Base-by-base conservation (phyloP, 2,797 vertebrate genomes). In the Hyperoplus lanceolatus region DNA sequence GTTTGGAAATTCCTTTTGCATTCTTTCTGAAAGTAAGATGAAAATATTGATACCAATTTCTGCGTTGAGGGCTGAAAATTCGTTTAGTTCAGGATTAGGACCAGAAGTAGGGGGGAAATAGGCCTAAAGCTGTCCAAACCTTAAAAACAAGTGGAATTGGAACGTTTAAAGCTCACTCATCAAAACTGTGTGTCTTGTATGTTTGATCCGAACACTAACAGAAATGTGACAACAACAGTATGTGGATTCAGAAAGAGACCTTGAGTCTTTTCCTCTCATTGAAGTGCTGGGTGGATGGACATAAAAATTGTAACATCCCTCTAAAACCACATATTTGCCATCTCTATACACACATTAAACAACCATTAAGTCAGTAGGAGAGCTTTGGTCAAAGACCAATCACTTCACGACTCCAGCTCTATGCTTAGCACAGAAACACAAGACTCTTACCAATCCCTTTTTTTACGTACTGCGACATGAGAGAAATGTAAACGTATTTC, bases 21-120 rank as follows among this genome's bases (percentile, higher is more conserved):
- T 81, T 80, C 46, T 77, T 57, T 71, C 2, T 42, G 14, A 73
- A 56, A 42, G 55, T 57, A 49, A 8, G 8, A 56, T 74, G 11
- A 63, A 46, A 75, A 64, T 13, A 39, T 57, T 5, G 9, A 66
- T 21, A 50, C 18, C 7, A 8, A 39, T 57, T 16, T 71, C n/a
- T 18, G 12, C 55, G 18, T 55, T 11, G 4, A 4, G 49, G 74
- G 75, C 41, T 64, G 42, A 65, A 69, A 56, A 18, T 48, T 65
- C 51, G 0, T 42, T 41, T 18, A 66, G 18, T 15, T 67, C 46
- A 64, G 6, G 29, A 53, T 49, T 29, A 62, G 70, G 39, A 65
- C 57, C 39, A 64, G 36, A 46, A 59, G 41, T 45, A 21, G 16
- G 13, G 14, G n/a, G 4, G 36, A 14, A 6, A 48, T 12, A 56